Evolutionary conservation across 2,113 vertebrate species (phyloP), one percentile per base, ranked within the genome.

Genomic region (Cochlearius cochlearius): DNA sequence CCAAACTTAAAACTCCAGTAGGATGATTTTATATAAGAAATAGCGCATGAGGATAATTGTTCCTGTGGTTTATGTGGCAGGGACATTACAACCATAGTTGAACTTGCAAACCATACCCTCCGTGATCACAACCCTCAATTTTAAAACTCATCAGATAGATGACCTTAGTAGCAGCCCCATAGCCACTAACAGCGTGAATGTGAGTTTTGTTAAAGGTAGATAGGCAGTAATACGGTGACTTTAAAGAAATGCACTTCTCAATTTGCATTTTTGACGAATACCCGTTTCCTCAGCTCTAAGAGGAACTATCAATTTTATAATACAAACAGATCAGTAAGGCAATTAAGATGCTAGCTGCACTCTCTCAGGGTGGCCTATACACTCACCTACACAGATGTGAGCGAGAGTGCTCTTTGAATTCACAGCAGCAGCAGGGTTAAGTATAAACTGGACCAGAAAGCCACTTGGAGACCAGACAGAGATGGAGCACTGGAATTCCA

Each of bases 201-300:
- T 5, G 32, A 66, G 11, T 7, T 64, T 32, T 53, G 15, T 8
- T 75, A 19, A 49, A 38, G 26, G 23, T 15, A 64, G 41, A 6
- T 6, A 3, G 0, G 2, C 34, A 29, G 23, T 7, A 30, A 83
- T 27, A 72, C 0, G 0, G 36, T 7, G 8, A 64, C 11, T 55
- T 84, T 14, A 30, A 58, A 71, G 5, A 72, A 63, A 62, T 32
- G 9, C 10, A 5, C 23, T 34, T 60, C 32, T 10, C 22, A 36
- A 7, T n/a, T 56, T 29, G 58, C 3, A 7, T 45, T 56, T 91
- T 59, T 58, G 53, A 39, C 2, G 0, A 82, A 41, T 1, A 53
- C 1, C 36, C 21, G 5, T 69, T 86, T 59, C 36, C 47, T 56
- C 29, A 59, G 21, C 55, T 69, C 12, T 7, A 17, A 34, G 18